Evolutionary conservation across 1,140 invertebrate genomes (phyloP).

Genomic region (Triops cancriformis): DNA sequence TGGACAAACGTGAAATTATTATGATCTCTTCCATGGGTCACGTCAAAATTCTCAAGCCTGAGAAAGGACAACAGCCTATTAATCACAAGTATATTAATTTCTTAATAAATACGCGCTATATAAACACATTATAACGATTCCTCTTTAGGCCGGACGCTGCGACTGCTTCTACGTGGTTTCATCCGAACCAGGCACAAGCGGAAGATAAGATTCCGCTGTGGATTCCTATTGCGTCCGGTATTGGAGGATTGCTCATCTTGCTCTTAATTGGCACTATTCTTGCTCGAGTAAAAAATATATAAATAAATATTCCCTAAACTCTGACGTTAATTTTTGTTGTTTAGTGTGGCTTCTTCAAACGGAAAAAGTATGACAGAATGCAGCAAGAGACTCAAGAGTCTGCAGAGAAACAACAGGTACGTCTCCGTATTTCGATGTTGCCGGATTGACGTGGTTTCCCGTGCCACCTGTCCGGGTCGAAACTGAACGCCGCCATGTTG

Average conservation of each 20-base stretch:
- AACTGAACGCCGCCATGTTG: too few relatives aligned
- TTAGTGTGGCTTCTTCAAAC: neutral
- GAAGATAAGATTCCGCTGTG: neutral
- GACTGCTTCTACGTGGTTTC: neutral
- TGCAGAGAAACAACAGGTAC: neutral
- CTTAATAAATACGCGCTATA: too few relatives aligned
- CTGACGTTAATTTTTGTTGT: neutral
- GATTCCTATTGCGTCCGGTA: neutral
- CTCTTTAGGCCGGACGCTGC: neutral
- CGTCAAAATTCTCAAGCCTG: neutral
- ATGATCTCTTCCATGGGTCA: neutral
- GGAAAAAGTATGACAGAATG: neutral
- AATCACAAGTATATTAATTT: neutral
- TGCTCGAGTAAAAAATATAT: neutral
- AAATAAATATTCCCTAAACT: neutral
- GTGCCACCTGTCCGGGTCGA: too few relatives aligned
- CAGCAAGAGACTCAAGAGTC: neutral
- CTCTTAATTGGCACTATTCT: neutral
- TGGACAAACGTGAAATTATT: neutral
- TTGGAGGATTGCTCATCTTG: neutral
- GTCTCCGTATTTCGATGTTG: too few relatives aligned
- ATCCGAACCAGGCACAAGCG: neutral
- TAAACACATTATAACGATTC: too few relatives aligned
- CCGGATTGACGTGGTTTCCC: too few relatives aligned
- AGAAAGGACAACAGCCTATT: neutral